Conservation (phyloP, 2,113 vertebrate genomes). For the Toxotes jaculatrix region DNA sequence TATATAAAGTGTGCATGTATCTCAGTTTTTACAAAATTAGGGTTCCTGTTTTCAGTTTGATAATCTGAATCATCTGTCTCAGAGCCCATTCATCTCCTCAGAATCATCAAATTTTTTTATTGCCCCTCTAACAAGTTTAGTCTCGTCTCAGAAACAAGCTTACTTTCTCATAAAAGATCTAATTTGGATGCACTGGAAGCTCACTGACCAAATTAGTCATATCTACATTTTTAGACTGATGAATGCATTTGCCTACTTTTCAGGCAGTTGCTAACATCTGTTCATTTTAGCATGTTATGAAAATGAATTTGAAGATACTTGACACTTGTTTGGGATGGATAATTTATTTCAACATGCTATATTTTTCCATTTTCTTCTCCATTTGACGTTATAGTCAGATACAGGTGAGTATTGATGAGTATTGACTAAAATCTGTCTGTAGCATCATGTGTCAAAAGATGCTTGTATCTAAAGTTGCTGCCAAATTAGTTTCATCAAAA, state of each 20-base stretch:
- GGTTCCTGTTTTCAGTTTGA: conserved; percentile 13
- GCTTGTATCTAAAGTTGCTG: neutral
- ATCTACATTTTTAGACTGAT: conserved; percentile 28
- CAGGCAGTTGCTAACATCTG: neutral
- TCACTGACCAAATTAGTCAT: neutral
- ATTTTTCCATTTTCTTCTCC: neutral
- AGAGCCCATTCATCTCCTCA: conserved; percentile 25
- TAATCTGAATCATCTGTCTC: conserved; percentile 32
- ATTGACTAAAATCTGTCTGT: neutral
- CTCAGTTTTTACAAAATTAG: conserved; percentile 27
- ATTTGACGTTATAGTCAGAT: neutral
- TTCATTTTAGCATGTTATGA: neutral
- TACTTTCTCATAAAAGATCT: conserved; percentile 31
- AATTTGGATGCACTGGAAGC: conserved; percentile 27
- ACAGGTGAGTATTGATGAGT: neutral
- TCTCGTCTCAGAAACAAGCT: conserved; percentile 24
- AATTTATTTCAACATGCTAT: neutral
- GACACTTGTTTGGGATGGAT: neutral
- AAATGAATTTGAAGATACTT: neutral
- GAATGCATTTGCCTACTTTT: conserved; percentile 8
- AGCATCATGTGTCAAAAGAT: neutral
- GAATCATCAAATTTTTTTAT: conserved; percentile 38
- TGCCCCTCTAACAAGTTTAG: conserved; percentile 7
- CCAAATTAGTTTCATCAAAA: neutral
- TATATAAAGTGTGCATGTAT: conserved; percentile 5